These are phyloP conservation scores for Rousettus leschenaultii DNA, from an alignment of 2,113 vertebrate genomes.

Conservation along the genomic window DNA sequence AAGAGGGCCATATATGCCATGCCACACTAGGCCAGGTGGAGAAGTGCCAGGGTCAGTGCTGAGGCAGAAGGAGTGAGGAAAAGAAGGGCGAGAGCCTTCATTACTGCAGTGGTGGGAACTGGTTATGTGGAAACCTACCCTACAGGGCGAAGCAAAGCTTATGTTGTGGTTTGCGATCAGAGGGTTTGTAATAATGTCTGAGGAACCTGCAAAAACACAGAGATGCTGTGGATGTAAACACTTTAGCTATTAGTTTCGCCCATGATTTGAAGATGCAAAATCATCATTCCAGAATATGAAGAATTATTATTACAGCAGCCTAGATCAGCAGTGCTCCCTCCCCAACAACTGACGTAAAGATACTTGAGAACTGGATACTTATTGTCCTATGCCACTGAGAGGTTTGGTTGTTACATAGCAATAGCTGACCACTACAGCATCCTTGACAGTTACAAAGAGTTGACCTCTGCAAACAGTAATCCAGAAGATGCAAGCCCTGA, in stretches of 20 bases:
- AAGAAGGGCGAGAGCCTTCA: background rate
- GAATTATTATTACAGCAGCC: background rate
- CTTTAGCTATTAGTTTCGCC: background rate
- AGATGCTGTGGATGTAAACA: background rate
- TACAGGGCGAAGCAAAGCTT: background rate
- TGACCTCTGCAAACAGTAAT: background rate
- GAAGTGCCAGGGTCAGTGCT: background rate
- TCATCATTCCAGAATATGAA: background rate
- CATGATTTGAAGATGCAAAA: background rate
- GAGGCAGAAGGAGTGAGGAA: background rate
- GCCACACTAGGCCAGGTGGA: background rate
- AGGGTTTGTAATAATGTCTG: background rate
- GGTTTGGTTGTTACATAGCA: background rate
- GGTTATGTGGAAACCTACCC: background rate
- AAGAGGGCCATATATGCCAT: background rate
- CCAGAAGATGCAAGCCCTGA: background rate
- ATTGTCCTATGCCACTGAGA: background rate
- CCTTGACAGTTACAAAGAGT: background rate
- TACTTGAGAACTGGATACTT: background rate
- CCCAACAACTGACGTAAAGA: background rate
- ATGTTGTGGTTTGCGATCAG: background rate
- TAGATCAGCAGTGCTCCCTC: background rate
- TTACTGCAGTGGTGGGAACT: background rate
- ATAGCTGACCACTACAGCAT: background rate
- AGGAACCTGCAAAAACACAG: background rate